Evolutionary conservation across 2,113 vertebrate species (phyloP).

Genomic region (Malurus alboscapulatus): DNA sequence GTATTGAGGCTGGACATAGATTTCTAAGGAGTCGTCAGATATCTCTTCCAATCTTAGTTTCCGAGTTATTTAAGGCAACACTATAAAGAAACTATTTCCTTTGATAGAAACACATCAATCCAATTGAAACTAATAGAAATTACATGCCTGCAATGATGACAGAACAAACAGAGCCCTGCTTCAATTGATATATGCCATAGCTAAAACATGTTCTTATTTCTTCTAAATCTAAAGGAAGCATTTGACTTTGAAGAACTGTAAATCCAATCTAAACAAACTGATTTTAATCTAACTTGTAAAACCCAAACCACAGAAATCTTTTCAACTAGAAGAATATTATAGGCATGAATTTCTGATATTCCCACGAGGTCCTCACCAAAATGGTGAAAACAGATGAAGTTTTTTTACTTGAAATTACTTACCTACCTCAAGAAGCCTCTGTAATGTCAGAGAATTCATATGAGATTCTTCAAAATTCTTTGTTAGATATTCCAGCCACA

Average conservation of each 20-base stretch:
- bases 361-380: accelerated
- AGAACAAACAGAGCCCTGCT: not conserved
- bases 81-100: not conserved
- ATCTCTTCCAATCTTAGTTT: not conserved
- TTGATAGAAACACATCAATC: not conserved
- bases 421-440: not conserved
- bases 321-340: not conserved
- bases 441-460: not conserved
- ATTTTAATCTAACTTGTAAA: not conserved
- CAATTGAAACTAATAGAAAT: not conserved
- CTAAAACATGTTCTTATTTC: not conserved
- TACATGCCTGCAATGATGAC: not conserved
- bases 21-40: not conserved
- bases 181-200: not conserved
- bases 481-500: not conserved
- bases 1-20: not conserved
- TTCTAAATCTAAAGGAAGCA: not conserved
- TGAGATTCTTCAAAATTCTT: not conserved
- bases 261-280: not conserved
- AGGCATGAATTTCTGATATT: not conserved
- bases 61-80: not conserved
- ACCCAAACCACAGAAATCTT: not conserved
- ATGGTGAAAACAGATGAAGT: not conserved
- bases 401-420: not conserved
- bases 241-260: not conserved